Conservation (phyloP, 2,797 vertebrate genomes). For the Melanotaenia pygmaea region DNA sequence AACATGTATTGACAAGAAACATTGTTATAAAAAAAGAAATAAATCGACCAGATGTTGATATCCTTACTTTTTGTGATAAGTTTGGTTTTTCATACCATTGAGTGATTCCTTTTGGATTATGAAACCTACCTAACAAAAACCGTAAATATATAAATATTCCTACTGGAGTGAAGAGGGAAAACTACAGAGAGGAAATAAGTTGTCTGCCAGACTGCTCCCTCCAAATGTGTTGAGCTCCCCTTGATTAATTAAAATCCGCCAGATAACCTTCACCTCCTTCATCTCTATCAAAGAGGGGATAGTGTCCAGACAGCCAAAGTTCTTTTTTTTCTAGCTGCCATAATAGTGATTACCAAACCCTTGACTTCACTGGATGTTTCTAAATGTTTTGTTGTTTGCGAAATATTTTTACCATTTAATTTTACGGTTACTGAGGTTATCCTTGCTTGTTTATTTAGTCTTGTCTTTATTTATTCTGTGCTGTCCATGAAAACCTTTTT, state of each 20-base stretch:
- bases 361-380: conserved; percentile 9
- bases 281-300: conserved; percentile 22
- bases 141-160: conserved; percentile 15
- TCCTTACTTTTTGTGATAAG: conserved; percentile 1
- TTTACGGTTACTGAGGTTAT: neutral
- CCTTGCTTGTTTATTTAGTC: neutral
- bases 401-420: neutral
- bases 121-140: conserved; percentile 4
- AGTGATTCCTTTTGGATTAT: conserved; percentile 3
- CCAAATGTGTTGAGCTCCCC: conserved; percentile 63
- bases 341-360: neutral
- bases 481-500: neutral
- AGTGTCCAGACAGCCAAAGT: conserved; percentile 35
- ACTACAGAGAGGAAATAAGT: conserved; percentile 32
- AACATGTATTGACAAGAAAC: too few relatives aligned
- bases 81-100: neutral
- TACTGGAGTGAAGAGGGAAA: conserved; percentile 12
- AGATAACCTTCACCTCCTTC: conserved; percentile 57
- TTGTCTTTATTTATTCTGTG: neutral
- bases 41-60: neutral
- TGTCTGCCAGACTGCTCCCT: conserved; percentile 46
- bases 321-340: conserved; percentile 6
- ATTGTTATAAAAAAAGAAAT: too few relatives aligned
- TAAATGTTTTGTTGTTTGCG: neutral
- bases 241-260: conserved; percentile 46